phyloP scores from a whole-genome alignment of 92 coral and sea anemone species.

The Actinostola sp. region DNA sequence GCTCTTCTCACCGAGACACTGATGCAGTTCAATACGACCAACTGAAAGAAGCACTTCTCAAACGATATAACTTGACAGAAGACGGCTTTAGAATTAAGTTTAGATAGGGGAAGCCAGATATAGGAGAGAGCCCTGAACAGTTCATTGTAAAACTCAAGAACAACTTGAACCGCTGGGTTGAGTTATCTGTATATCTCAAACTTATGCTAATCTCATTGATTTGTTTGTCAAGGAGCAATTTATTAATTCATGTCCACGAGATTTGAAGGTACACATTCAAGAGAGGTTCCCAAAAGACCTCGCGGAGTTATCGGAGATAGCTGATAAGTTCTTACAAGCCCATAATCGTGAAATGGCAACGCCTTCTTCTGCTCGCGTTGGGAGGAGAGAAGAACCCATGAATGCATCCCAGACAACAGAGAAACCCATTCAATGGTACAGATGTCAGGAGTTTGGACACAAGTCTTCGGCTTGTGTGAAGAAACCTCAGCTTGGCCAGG shows the following conservation, averaged over 20 bases:
- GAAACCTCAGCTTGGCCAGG: background rate
- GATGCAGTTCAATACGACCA: constrained; percentile 39
- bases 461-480: too few species aligned
- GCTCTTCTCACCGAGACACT: constrained; percentile 52
- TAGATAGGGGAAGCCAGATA: constrained; percentile 35
- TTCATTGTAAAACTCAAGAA: constrained; percentile 27
- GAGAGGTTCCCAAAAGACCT: constrained; percentile 17
- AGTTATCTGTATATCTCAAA: constrained; percentile 36
- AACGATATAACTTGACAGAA: constrained; percentile 50
- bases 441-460: too few species aligned
- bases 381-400: too few species aligned
- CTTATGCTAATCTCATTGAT: constrained; percentile 37
- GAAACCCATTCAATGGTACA: too few species aligned
- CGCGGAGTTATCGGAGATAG: constrained; percentile 13
- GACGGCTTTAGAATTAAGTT: constrained; percentile 47
- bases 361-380: too few species aligned
- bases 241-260: constrained; percentile 41
- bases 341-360: too few species aligned
- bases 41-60: constrained; percentile 52
- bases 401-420: too few species aligned
- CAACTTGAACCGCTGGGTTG: constrained; percentile 43
- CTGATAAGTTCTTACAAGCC: constrained; percentile 17
- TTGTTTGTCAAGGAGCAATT: constrained; percentile 60
- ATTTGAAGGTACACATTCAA: constrained; percentile 38
- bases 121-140: constrained; percentile 47